These are phyloP conservation scores for Idaea dimidiata DNA, from an alignment of 2,888 invertebrate genomes.

Conservation along the genomic window DNA sequence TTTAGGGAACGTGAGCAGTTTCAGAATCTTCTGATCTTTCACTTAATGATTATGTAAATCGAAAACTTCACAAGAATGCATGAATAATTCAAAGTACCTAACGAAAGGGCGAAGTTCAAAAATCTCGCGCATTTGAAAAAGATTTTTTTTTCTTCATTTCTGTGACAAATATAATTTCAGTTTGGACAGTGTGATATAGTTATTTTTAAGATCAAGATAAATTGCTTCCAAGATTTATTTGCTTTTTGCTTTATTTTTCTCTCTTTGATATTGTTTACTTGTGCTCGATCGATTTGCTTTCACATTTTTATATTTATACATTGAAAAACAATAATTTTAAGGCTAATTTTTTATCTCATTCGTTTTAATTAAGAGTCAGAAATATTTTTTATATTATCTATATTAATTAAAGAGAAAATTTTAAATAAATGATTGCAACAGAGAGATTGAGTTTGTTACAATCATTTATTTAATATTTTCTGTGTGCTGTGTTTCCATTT, in stretches of 20 bases:
- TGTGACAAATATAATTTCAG: background rate
- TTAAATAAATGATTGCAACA: too few species aligned
- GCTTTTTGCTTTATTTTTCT: background rate
- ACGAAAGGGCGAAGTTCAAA: conserved; percentile 1
- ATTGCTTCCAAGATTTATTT: background rate
- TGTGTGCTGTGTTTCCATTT: too few species aligned
- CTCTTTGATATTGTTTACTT: background rate
- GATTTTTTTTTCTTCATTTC: background rate
- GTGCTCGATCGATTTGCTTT: background rate
- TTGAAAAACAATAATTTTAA: too few species aligned
- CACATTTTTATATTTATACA: background rate
- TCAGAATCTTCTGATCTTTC: background rate
- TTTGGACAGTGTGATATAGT: background rate
- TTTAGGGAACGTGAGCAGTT: background rate
- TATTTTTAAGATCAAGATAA: conserved; percentile 1
- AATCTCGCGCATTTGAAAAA: background rate
- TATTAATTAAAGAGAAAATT: too few species aligned
- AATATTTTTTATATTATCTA: too few species aligned
- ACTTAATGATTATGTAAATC: conserved; percentile 1
- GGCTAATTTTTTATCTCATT: too few species aligned
- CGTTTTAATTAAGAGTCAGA: too few species aligned
- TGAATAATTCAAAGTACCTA: conserved; percentile 1
- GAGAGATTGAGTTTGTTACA: too few species aligned
- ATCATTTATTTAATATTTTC: too few species aligned
- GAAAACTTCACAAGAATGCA: background rate